Conservation (phyloP, 2,113 vertebrate species). For the Oriolus oriolus region DNA sequence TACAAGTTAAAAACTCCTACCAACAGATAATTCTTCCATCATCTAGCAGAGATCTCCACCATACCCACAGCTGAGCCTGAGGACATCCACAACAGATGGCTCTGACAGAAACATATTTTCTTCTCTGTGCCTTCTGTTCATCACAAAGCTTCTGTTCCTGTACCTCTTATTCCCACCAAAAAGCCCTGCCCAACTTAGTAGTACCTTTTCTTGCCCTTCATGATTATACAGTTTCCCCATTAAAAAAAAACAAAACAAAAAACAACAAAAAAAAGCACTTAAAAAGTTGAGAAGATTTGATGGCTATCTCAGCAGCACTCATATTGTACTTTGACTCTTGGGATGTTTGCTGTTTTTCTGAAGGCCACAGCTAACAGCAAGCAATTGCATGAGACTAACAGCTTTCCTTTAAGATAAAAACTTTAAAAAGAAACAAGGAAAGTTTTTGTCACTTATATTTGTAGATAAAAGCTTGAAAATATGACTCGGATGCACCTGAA, state of each 20-base stretch:
- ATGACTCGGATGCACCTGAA: neutral
- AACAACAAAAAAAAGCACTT: neutral
- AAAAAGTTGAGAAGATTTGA: neutral
- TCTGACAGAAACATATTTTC: conserved; percentile 59
- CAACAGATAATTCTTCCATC: neutral
- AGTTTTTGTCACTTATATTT: neutral
- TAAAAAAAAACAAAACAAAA: neutral
- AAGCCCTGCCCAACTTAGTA: neutral
- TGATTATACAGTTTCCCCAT: neutral
- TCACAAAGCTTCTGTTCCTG: conserved; percentile 27
- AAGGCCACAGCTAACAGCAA: neutral
- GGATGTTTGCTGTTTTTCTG: neutral
- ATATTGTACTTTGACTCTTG: neutral
- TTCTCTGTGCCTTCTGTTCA: conserved; percentile 48
- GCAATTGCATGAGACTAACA: neutral
- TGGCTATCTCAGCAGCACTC: neutral
- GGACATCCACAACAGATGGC: conserved; percentile 53
- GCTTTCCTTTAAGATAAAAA: neutral
- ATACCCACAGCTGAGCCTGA: conserved; percentile 25
- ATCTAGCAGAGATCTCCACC: neutral
- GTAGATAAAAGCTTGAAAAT: neutral
- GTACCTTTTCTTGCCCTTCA: neutral
- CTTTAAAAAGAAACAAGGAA: neutral
- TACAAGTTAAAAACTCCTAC: neutral
- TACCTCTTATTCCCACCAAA: conserved; percentile 20